phyloP scores from a whole-genome alignment of 2,797 vertebrate species.

The Paramormyrops hopkinsi region DNA sequence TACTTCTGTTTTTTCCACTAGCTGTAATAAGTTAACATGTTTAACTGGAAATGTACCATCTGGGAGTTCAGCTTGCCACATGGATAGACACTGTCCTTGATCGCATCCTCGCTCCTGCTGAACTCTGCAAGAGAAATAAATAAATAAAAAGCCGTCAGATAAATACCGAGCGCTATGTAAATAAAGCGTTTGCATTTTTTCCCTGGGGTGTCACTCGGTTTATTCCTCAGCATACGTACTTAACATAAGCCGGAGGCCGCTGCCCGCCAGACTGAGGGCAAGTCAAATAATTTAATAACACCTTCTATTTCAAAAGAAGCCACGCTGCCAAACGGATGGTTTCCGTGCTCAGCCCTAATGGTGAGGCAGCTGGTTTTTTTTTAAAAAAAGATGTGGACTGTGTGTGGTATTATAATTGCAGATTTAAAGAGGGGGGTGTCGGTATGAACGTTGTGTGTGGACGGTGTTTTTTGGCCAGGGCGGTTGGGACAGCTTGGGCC shows the following conservation, averaged over 20 bases:
- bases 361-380: constrained; percentile 30
- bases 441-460: constrained; percentile 37
- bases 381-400: constrained; percentile 19
- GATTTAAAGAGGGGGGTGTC: constrained; percentile 30
- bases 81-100: background rate
- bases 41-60: background rate
- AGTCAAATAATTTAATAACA: constrained; percentile 42
- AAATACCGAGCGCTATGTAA: background rate
- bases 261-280: constrained; percentile 33
- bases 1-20: background rate
- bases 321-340: constrained; percentile 37
- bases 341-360: constrained; percentile 34
- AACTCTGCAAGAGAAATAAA: background rate
- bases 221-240: constrained; percentile 26
- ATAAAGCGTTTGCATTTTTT: constrained; percentile 5
- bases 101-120: background rate
- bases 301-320: constrained; percentile 34
- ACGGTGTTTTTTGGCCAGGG: constrained; percentile 32
- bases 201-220: constrained; percentile 27
- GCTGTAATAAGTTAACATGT: background rate
- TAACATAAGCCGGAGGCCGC: constrained; percentile 17
- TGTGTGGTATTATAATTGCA: constrained; percentile 46
- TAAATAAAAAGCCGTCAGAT: background rate
- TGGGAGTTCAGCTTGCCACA: background rate
- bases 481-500: constrained; percentile 36